phyloP scores from a whole-genome alignment of 2,888 invertebrate species.

The Buathra laborator region DNA sequence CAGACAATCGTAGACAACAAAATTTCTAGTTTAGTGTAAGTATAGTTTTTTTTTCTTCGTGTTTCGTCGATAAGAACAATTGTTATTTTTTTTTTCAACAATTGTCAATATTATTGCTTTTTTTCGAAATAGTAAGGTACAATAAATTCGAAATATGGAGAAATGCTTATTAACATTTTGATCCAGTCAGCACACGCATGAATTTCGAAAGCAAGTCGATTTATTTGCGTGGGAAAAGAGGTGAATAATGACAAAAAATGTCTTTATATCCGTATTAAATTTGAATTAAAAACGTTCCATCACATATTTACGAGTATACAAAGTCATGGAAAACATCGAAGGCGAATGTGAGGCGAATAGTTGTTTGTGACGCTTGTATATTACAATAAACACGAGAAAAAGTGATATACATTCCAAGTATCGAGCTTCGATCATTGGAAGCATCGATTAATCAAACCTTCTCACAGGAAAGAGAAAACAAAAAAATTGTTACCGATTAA shows the following conservation, averaged over 20 bases:
- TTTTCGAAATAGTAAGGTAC: too few relatives aligned
- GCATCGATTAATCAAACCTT: constrained; percentile 24
- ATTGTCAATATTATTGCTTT: too few relatives aligned
- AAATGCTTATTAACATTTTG: too few relatives aligned
- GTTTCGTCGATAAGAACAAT: background rate
- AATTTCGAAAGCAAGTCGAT: background rate
- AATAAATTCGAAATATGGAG: too few relatives aligned
- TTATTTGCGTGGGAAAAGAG: background rate
- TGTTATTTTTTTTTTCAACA: too few relatives aligned
- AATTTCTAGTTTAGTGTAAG: background rate
- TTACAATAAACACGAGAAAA: constrained; percentile 16
- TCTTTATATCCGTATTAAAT: constrained; percentile 27
- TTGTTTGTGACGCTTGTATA: background rate
- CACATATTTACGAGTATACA: constrained; percentile 32
- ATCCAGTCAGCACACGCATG: too few relatives aligned
- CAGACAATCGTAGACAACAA: background rate
- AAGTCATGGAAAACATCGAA: constrained; percentile 39
- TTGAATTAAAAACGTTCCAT: constrained; percentile 31
- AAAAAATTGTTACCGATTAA: background rate
- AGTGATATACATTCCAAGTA: background rate
- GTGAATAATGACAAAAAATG: constrained; percentile 1
- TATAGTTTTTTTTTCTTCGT: background rate
- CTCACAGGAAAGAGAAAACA: constrained; percentile 5
- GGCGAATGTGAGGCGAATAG: constrained; percentile 16
- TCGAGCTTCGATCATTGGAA: constrained; percentile 34